Evolutionary conservation across 2,797 vertebrate species (phyloP).

Genomic region (Emydoidea blandingii): DNA sequence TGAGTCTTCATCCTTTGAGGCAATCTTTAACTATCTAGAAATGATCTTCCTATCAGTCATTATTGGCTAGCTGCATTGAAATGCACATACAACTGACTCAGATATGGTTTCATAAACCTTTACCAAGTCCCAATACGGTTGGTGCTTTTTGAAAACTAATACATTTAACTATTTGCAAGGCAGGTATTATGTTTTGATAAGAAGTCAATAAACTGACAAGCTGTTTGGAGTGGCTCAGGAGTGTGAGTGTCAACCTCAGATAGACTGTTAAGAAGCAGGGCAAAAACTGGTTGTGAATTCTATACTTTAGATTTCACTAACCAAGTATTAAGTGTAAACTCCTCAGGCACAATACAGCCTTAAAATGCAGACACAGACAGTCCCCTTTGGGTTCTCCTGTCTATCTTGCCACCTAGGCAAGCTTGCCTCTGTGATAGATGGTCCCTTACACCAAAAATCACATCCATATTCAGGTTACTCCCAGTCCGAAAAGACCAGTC

Average conservation of each 20-base stretch:
- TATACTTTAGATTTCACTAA: neutral
- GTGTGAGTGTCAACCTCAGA: neutral
- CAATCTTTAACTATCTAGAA: neutral
- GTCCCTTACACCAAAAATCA: too few species aligned
- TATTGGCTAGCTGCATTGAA: neutral
- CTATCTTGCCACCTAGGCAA: too few species aligned
- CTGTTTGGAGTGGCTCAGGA: neutral
- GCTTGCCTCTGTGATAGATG: too few species aligned
- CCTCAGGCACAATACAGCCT: neutral
- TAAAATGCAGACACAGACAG: neutral
- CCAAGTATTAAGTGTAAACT: neutral
- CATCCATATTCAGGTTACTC: too few species aligned
- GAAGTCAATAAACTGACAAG: neutral
- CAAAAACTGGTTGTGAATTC: neutral
- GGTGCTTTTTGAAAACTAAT: neutral
- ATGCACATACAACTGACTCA: neutral
- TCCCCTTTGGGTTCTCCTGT: neutral
- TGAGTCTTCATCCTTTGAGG: neutral
- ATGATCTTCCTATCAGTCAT: neutral
- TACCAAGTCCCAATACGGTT: neutral
- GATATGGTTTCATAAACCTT: neutral
- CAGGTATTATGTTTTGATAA: neutral
- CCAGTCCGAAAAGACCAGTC: too few species aligned
- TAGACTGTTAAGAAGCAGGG: neutral
- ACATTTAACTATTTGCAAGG: neutral